These are phyloP conservation scores for Scotopteryx bipunctaria DNA, from an alignment of 2,888 invertebrate species.

Conservation along the genomic window DNA sequence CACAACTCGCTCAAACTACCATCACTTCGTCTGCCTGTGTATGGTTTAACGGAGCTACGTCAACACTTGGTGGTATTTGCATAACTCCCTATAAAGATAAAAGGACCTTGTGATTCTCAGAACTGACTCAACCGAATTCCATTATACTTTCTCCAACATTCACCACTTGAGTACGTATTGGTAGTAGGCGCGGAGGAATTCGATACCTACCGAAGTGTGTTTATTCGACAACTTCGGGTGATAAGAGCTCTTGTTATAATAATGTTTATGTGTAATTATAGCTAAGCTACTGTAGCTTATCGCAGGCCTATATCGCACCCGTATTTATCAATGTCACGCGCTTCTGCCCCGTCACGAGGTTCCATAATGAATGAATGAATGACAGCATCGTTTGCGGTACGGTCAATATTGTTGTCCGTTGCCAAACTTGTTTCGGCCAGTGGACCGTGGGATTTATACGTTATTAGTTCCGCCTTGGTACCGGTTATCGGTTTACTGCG, in stretches of 20 bases:
- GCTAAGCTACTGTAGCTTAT: conserved; percentile 11
- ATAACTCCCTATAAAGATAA: conserved; percentile 22
- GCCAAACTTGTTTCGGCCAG: conserved; percentile 60
- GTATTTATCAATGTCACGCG: conserved; percentile 25
- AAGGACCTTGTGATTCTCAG: conserved; percentile 15
- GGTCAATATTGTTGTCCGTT: conserved; percentile 45
- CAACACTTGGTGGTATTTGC: neutral
- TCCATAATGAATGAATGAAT: conserved; percentile 37
- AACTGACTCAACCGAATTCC: conserved; percentile 23
- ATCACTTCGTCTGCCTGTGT: too few species aligned
- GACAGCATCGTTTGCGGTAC: conserved; percentile 34
- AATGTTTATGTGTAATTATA: conserved; percentile 9
- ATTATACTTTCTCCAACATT: conserved; percentile 21
- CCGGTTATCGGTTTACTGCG: conserved; percentile 34
- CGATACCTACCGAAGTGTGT: conserved; percentile 9
- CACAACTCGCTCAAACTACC: too few species aligned
- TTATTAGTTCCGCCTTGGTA: conserved; percentile 60
- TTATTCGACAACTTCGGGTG: conserved; percentile 1
- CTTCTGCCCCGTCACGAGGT: conserved; percentile 24
- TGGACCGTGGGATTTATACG: conserved; percentile 63
- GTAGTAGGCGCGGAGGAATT: conserved; percentile 11
- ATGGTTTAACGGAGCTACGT: too few species aligned
- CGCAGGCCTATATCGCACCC: conserved; percentile 9
- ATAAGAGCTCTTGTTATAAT: conserved; percentile 14
- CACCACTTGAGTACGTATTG: conserved; percentile 1